These are phyloP conservation scores for Noctua janthina DNA, from an alignment of 2,888 invertebrate genomes.

Conservation along the genomic window DNA sequence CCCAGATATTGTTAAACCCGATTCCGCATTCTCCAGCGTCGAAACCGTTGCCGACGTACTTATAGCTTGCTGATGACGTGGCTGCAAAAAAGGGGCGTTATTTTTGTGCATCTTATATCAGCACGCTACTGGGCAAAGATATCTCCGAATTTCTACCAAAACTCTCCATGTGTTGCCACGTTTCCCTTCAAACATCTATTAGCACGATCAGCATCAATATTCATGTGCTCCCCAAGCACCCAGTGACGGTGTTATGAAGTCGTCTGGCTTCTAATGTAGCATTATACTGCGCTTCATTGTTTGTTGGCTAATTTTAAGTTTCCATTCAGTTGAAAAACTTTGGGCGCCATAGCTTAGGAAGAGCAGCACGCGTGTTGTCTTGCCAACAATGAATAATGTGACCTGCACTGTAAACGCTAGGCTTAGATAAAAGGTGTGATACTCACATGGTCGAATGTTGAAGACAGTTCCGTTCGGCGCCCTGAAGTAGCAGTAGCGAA, in stretches of 20 bases:
- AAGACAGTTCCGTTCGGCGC: constrained; percentile 80
- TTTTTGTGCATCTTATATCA: background rate
- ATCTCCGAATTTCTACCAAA: background rate
- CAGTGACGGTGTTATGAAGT: background rate
- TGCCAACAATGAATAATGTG: background rate
- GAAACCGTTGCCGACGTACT: constrained; percentile 82
- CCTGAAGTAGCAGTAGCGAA: constrained; percentile 85
- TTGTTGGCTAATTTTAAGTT: background rate
- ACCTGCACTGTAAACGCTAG: background rate
- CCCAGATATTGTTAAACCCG: constrained; percentile 69
- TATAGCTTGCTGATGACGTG: constrained; percentile 63
- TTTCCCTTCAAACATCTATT: background rate
- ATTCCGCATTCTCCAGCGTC: constrained; percentile 84
- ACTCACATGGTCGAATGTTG: constrained; percentile 79
- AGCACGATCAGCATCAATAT: background rate
- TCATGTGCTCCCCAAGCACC: background rate
- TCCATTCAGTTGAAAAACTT: background rate
- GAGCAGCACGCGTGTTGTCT: background rate
- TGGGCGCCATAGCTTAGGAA: background rate
- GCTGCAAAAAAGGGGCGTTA: constrained; percentile 62
- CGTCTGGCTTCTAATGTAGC: background rate
- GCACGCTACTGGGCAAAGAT: background rate
- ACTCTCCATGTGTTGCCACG: background rate
- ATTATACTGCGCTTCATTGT: background rate
- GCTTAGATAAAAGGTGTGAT: background rate